Conservation (phyloP, 2,797 vertebrate species). For the Silurus aristotelis region DNA sequence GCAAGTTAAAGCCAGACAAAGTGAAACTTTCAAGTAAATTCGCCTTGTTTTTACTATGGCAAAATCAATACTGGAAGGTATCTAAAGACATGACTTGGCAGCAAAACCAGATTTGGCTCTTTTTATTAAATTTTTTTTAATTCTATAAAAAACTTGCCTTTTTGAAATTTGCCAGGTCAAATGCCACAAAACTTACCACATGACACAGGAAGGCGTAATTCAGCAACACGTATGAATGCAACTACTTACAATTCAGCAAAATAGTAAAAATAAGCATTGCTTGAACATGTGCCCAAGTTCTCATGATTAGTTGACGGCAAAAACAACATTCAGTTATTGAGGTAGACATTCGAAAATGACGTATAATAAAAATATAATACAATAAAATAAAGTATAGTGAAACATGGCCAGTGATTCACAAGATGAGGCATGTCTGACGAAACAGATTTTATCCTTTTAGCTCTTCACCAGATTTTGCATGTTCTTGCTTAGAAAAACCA, state of each 20-base stretch:
- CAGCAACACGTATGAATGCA: no score
- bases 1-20: not conserved
- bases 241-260: not conserved
- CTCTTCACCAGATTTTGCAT: not conserved
- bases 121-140: not conserved
- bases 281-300: not conserved
- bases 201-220: not conserved
- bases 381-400: no score
- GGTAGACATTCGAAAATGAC: not conserved
- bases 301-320: not conserved
- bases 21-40: not conserved
- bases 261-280: not conserved
- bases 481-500: not conserved
- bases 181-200: not conserved
- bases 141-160: not conserved
- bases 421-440: not conserved
- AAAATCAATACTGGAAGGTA: constrained; percentile 25
- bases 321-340: not conserved
- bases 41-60: not conserved
- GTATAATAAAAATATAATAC: not conserved
- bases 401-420: not conserved
- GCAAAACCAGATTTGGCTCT: not conserved
- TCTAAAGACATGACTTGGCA: constrained; percentile 9
- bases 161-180: not conserved
- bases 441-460: not conserved